phyloP scores from a whole-genome alignment of 2,888 invertebrate species.

The Vesta saturnalis region DNA sequence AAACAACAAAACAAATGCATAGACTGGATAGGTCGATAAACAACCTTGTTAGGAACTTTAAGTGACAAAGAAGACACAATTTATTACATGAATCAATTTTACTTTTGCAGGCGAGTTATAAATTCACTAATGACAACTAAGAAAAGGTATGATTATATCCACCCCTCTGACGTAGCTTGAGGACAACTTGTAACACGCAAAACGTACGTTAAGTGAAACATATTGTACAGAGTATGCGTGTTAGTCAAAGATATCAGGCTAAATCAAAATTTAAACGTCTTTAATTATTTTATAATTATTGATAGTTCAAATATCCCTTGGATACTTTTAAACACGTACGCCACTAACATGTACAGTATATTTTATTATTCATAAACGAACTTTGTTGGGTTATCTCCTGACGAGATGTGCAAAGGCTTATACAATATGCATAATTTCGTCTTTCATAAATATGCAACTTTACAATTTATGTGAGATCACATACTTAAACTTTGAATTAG shows the following conservation, averaged over 20 bases:
- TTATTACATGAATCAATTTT: neutral
- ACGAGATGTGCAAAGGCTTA: too few species aligned
- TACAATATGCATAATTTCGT: too few species aligned
- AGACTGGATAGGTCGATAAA: neutral
- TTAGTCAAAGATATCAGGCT: neutral
- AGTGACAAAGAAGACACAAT: neutral
- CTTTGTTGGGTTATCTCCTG: too few species aligned
- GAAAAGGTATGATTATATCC: too few species aligned
- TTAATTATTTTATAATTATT: slow-evolving; percentile 5
- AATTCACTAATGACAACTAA: neutral
- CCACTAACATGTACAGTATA: too few species aligned
- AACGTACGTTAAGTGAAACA: neutral
- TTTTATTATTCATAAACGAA: too few species aligned
- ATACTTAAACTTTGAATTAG: too few species aligned
- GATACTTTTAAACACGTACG: too few species aligned
- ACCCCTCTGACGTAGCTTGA: neutral
- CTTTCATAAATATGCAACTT: too few species aligned
- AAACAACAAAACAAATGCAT: neutral
- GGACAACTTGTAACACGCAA: neutral
- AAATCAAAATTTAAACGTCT: neutral
- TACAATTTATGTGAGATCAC: too few species aligned
- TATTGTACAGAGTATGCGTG: neutral
- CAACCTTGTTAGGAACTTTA: neutral
- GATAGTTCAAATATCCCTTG: too few species aligned
- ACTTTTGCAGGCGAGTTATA: neutral